phyloP scores from a whole-genome alignment of 2,113 vertebrate genomes.

The Engystomops pustulosus region DNA sequence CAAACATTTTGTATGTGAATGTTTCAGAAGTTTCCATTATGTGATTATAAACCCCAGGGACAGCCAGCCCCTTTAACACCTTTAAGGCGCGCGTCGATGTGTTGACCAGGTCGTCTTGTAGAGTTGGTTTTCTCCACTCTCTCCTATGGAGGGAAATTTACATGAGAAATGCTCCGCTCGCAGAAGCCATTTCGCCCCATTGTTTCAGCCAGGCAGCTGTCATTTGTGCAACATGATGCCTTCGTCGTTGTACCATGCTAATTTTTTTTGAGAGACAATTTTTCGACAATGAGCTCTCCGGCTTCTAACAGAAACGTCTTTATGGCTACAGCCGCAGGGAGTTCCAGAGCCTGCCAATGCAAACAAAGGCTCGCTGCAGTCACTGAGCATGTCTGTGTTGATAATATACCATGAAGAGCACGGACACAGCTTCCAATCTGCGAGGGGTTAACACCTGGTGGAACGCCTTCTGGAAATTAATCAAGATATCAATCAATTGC shows the following conservation, averaged over 20 bases:
- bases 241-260: slow-evolving; percentile 90
- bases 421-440: slow-evolving; percentile 79
- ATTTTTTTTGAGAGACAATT: slow-evolving; percentile 90
- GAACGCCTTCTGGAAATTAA: slow-evolving; percentile 77
- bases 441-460: slow-evolving; percentile 81
- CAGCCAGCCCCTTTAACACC: not conserved
- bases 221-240: slow-evolving; percentile 87
- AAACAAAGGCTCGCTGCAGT: slow-evolving; percentile 90
- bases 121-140: slow-evolving; percentile 33
- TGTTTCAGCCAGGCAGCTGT: slow-evolving; percentile 86
- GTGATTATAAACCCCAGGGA: not conserved
- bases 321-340: slow-evolving; percentile 89
- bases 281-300: slow-evolving; percentile 91
- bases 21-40: not conserved
- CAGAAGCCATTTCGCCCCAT: slow-evolving; percentile 83
- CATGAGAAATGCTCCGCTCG: slow-evolving; percentile 79
- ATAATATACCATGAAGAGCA: slow-evolving; percentile 80
- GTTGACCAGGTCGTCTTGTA: not conserved
- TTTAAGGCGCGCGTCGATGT: not conserved
- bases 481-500: slow-evolving; percentile 89
- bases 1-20: too few species aligned
- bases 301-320: slow-evolving; percentile 94
- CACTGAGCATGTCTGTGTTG: slow-evolving; percentile 82
- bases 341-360: slow-evolving; percentile 88
- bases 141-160: slow-evolving; percentile 74